phyloP scores from a whole-genome alignment of 2,113 vertebrate species.

The Aspidoscelis tigris region DNA sequence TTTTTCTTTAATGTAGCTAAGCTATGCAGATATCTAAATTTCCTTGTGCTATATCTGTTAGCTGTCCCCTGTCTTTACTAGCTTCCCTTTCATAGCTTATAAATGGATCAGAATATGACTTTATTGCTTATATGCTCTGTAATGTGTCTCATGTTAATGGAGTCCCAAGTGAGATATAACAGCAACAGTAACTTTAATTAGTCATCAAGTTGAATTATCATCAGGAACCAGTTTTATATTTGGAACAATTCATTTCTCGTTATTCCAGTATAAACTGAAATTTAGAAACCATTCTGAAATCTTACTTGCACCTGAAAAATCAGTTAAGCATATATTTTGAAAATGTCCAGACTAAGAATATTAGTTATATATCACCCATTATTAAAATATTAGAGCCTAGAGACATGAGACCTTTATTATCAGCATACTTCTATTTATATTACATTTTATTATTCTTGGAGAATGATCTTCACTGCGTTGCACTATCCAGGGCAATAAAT shows the following conservation, averaged over 20 bases:
- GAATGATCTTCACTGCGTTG: slow-evolving; percentile 57
- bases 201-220: slow-evolving; percentile 9
- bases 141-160: slow-evolving; percentile 14
- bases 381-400: slow-evolving; percentile 1
- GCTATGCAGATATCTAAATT: neutral
- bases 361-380: fast-evolving
- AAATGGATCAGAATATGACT: slow-evolving; percentile 5
- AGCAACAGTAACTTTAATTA: slow-evolving; percentile 29
- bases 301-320: neutral
- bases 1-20: neutral
- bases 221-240: neutral
- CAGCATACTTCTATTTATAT: neutral
- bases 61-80: too few species aligned
- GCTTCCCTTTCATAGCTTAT: neutral
- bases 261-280: neutral
- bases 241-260: neutral
- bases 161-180: slow-evolving; percentile 23
- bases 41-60: neutral
- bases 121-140: slow-evolving; percentile 2
- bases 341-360: neutral
- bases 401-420: slow-evolving; percentile 25
- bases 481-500: slow-evolving; percentile 56
- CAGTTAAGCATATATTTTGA: neutral
- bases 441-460: slow-evolving; percentile 39
- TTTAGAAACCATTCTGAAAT: neutral